A percentile compares a stretch with the other conserved stretches of the same genome.
These are phyloP conservation scores for Bicyclus anynana DNA, from an alignment of 1,140 invertebrate genomes.

Conservation along the genomic window DNA sequence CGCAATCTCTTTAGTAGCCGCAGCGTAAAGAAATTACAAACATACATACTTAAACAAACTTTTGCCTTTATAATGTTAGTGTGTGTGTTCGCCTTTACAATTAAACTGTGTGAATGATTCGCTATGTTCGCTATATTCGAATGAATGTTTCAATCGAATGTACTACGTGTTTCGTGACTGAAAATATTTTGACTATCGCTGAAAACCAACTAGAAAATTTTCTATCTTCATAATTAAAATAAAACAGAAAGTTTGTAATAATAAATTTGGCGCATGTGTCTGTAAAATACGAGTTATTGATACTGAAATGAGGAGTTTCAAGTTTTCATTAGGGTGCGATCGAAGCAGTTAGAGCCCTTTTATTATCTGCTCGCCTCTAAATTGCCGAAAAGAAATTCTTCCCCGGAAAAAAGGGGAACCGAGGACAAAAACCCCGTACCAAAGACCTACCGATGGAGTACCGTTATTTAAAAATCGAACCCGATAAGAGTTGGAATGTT, in stretches of 20 bases:
- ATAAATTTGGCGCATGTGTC: slow-evolving; percentile 33
- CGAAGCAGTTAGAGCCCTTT: slow-evolving; percentile 77
- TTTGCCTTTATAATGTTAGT: too few species aligned
- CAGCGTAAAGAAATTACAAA: too few species aligned
- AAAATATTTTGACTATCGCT: too few species aligned
- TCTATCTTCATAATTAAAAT: too few species aligned
- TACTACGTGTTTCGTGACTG: too few species aligned
- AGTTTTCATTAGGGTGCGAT: slow-evolving; percentile 75
- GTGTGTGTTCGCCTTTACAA: too few species aligned
- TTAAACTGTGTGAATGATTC: too few species aligned
- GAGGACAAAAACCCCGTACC: slow-evolving; percentile 65
- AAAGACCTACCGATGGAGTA: slow-evolving; percentile 62
- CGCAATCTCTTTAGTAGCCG: too few species aligned
- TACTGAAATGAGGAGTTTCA: slow-evolving; percentile 68
- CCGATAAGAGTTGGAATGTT: slow-evolving; percentile 71
- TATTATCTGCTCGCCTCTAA: slow-evolving; percentile 78
- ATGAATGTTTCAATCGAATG: too few species aligned
- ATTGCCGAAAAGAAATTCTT: slow-evolving; percentile 77
- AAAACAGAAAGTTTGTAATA: slow-evolving; percentile 4
- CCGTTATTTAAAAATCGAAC: slow-evolving; percentile 76
- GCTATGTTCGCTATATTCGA: too few species aligned
- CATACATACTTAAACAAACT: too few species aligned
- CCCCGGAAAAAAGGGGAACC: slow-evolving; percentile 60
- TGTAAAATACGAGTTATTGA: slow-evolving; percentile 59
- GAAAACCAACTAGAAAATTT: too few species aligned